Conservation (phyloP, 2,888 invertebrate species). For the Xestia rhomboidea region DNA sequence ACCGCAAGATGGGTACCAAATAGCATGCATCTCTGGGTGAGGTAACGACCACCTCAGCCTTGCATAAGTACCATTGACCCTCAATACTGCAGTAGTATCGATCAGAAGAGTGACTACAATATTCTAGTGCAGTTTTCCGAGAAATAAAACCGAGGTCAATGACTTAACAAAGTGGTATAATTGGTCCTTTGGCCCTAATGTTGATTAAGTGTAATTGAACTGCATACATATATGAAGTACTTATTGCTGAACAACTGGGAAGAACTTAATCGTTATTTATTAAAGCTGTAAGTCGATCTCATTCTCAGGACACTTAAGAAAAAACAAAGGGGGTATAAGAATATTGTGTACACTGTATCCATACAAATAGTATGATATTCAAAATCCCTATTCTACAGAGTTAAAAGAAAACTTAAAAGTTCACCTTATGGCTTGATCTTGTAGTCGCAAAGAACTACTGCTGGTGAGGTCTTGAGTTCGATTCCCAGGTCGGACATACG, state of each 20-base stretch:
- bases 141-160: slow-evolving; percentile 9
- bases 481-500: neutral
- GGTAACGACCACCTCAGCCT: neutral
- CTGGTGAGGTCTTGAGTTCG: neutral
- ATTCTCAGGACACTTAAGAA: slow-evolving; percentile 30
- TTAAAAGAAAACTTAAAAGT: neutral
- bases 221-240: neutral
- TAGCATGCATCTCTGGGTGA: neutral
- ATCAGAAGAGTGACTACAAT: neutral
- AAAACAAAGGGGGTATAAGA: no score
- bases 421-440: neutral
- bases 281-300: neutral
- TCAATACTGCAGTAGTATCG: slow-evolving; percentile 28
- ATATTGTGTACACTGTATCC: neutral
- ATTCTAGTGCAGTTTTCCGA: slow-evolving; percentile 1
- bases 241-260: neutral
- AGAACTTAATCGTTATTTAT: no score
- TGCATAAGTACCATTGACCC: slow-evolving; percentile 3
- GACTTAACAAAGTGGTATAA: neutral
- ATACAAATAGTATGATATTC: neutral
- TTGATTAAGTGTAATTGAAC: slow-evolving; percentile 44
- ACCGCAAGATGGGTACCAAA: neutral
- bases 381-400: neutral
- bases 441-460: neutral
- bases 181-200: slow-evolving; percentile 27